Conservation (phyloP, 2,113 vertebrate species). For the Gnathonemus echidnorhynchus region DNA sequence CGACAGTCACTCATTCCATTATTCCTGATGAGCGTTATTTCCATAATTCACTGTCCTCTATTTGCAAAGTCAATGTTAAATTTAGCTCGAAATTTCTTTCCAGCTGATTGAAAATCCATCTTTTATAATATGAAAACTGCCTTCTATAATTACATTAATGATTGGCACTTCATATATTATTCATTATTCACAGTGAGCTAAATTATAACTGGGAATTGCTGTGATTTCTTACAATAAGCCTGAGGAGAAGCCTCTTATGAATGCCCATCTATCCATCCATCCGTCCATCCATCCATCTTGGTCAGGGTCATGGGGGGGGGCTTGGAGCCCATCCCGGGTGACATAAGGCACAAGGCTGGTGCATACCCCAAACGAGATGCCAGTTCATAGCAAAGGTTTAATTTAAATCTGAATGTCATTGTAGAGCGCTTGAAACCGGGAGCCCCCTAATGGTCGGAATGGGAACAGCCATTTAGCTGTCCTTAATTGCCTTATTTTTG, state of each 20-base stretch:
- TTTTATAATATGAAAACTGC: not conserved
- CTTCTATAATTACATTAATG: not conserved
- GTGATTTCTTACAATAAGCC: not conserved
- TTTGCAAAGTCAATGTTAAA: not conserved
- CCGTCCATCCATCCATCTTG: no score
- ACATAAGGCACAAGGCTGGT: not conserved
- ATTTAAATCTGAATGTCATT: not conserved
- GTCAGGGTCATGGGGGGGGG: not conserved
- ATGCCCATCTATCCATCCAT: not conserved
- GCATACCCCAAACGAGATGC: not conserved
- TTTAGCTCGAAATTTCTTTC: not conserved
- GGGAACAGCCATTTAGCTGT: not conserved
- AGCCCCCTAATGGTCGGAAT: not conserved
- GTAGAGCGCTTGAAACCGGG: not conserved
- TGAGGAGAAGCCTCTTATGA: not conserved
- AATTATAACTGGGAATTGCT: not conserved
- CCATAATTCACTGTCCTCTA: not conserved
- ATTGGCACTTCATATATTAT: not conserved
- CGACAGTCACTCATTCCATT: not conserved
- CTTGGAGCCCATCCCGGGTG: not conserved
- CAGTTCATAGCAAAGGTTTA: not conserved
- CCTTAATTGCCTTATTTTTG: conserved; percentile 3
- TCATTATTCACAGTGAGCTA: not conserved
- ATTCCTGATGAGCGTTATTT: not conserved
- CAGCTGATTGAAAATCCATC: not conserved